These are phyloP conservation scores for Aphodius granarius DNA, from an alignment of 2,888 invertebrate genomes.

Conservation along the genomic window DNA sequence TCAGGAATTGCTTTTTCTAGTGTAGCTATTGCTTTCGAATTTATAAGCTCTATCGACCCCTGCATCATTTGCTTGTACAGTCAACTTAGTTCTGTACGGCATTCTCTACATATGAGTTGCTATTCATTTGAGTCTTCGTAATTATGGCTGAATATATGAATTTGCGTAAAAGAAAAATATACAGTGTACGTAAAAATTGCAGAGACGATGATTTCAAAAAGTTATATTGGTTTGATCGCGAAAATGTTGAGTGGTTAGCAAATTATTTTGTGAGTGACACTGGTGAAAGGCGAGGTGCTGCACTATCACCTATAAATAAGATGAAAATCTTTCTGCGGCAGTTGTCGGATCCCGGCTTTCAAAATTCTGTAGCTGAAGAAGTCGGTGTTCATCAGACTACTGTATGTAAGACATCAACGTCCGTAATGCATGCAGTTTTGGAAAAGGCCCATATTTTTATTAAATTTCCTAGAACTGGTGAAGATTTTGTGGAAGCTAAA, in stretches of 20 bases:
- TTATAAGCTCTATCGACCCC: too few relatives aligned
- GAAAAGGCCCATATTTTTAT: conserved; percentile 17
- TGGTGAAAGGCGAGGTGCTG: conserved; percentile 17
- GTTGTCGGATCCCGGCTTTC: too few relatives aligned
- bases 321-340: conserved; percentile 23
- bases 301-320: conserved; percentile 23
- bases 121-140: conserved; percentile 13
- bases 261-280: conserved; percentile 17
- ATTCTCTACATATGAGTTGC: conserved; percentile 5
- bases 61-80: too few relatives aligned
- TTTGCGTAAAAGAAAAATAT: conserved; percentile 17
- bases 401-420: conserved; percentile 17
- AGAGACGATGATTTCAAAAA: conserved; percentile 19
- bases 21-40: too few relatives aligned
- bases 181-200: too few relatives aligned
- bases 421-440: conserved; percentile 20
- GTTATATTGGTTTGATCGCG: conserved; percentile 16
- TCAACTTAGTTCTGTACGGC: not conserved
- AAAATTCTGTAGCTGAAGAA: too few relatives aligned
- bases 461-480: conserved; percentile 17
- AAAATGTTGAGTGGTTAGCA: conserved; percentile 16
- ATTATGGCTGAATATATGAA: conserved; percentile 12
- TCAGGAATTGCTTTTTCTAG: too few relatives aligned
- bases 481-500: too few relatives aligned
- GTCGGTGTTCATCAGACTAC: conserved; percentile 18